Conservation (phyloP, 37 sponge, comb jelly and placozoan species). For the Corticium candelabrum region DNA sequence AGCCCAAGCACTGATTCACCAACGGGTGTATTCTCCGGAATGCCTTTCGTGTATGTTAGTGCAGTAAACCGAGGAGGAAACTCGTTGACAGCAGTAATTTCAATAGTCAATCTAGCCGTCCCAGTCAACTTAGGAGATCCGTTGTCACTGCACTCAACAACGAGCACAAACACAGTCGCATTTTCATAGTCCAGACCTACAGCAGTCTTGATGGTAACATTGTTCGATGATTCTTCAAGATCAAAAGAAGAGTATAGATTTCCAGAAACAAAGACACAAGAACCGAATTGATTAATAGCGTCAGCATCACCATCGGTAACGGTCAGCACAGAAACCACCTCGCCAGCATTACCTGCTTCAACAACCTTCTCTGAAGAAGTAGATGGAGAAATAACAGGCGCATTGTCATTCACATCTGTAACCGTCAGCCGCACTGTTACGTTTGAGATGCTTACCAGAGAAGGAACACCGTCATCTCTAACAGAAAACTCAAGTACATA, state of each 20-base stretch:
- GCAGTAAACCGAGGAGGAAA: constrained; percentile 20
- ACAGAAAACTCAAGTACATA: neutral
- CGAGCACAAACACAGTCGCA: neutral
- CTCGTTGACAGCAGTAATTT: constrained; percentile 32
- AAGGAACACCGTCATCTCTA: constrained; percentile 16
- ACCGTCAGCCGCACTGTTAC: constrained; percentile 7
- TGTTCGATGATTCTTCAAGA: neutral
- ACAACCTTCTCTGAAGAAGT: neutral
- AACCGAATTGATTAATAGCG: neutral
- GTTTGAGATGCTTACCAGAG: neutral
- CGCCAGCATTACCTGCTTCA: neutral
- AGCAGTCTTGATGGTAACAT: neutral
- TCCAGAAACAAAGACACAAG: neutral
- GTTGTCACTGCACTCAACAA: neutral
- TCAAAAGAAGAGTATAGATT: neutral
- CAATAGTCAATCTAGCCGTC: constrained; percentile 18
- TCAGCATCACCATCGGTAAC: neutral
- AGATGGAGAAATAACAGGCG: constrained; percentile 20
- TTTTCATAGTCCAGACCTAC: neutral
- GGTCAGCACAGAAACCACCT: neutral
- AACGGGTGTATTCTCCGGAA: constrained; percentile 14
- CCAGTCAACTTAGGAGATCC: neutral
- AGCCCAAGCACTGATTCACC: constrained; percentile 2
- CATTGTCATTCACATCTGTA: constrained; percentile 36
- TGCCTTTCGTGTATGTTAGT: constrained; percentile 18